phyloP scores from a whole-genome alignment of 2,113 vertebrate genomes.

The Pterocles burchelli region DNA sequence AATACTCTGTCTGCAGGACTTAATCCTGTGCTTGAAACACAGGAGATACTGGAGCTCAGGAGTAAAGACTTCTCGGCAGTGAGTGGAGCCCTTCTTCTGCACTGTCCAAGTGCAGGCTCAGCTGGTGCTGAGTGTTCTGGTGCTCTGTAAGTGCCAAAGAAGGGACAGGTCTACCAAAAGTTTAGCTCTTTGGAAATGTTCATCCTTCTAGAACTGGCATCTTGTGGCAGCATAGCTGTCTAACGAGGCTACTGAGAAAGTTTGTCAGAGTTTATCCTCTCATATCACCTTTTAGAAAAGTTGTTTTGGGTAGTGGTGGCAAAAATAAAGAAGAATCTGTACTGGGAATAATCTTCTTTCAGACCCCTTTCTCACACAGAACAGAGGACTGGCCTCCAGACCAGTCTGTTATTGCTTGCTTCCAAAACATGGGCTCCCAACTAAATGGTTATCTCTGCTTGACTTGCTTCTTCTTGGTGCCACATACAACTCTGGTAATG shows the following conservation, averaged over 20 bases:
- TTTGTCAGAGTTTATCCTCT: not conserved
- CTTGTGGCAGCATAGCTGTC: not conserved
- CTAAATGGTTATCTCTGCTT: not conserved
- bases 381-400: not conserved
- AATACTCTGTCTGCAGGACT: not conserved
- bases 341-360: not conserved
- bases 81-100: not conserved
- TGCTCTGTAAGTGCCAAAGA: not conserved
- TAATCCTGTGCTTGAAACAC: not conserved
- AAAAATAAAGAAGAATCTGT: not conserved
- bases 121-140: not conserved
- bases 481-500: not conserved
- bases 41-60: not conserved
- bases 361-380: not conserved
- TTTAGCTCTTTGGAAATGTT: not conserved
- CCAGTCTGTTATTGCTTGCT: not conserved
- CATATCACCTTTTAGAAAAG: not conserved
- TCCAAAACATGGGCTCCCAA: not conserved
- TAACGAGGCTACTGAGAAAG: not conserved
- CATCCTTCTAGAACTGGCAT: not conserved
- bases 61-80: not conserved
- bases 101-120: not conserved
- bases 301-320: not conserved
- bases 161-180: not conserved
- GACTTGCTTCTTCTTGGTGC: not conserved